Evolutionary conservation across 2,888 invertebrate genomes (phyloP), one percentile per base, ranked within the genome.

Genomic region (Lycia hirtaria): DNA sequence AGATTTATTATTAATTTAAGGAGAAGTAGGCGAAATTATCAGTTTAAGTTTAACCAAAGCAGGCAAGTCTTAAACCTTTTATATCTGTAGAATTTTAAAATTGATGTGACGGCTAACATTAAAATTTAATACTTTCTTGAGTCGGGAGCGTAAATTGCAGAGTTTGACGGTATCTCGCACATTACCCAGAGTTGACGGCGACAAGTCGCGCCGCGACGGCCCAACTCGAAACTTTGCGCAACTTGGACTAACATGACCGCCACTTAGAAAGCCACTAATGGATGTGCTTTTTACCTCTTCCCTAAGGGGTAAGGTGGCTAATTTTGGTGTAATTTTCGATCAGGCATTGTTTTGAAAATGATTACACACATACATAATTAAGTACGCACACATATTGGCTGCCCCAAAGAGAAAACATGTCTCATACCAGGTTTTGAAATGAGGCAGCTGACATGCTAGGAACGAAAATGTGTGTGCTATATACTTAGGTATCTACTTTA

Each of bases 141-240:
- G 10, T n/a, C n/a, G 15, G 7, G 24, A 19, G 35, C 17, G 37
- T 26, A 47, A 45, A 41, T 33, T n/a, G 38, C 40, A 9, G 45
- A 56, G 51, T 51, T 50, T 50, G 55, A 53, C 58, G 17, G 47
- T 64, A 60, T 60, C 64, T 56, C 5, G 7, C 22, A n/a, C 49
- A 53, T 60, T 56, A 35, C 35, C 56, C 60, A 19, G 17, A n/a
- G 20, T 15, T 49, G 51, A 61, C 60, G 37, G 3, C 5, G 30
- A 30, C n/a, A 24, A 24, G 38, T 22, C 9, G 24, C 7, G 5
- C 4, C 38, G 41, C 41, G 49, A 37, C 49, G 38, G 48, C 22
- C 49, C 30, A 56, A n/a, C 53, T 54, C 43, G 44, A 10, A 56
- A 61, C 54, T 64, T 60, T 41, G 20, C 9, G 19, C 19, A 35